phyloP scores from a whole-genome alignment of 2,797 vertebrate species.

The Poeciliopsis presidionis region DNA sequence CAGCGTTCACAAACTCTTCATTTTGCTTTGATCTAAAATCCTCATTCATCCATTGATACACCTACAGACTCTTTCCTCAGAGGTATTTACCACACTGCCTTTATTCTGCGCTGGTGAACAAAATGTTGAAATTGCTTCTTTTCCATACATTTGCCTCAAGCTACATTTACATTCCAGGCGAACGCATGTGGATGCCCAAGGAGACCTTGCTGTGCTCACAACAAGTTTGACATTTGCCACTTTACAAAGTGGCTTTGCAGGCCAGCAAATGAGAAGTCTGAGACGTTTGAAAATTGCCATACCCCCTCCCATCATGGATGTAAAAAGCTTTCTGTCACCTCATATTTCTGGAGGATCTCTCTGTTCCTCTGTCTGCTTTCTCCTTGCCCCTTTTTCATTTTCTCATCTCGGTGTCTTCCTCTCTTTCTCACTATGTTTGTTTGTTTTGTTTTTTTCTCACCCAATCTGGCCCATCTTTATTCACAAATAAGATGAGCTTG shows the following conservation, averaged over 20 bases:
- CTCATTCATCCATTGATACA: neutral
- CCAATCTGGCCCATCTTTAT: conserved; percentile 26
- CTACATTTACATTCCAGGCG: conserved; percentile 67
- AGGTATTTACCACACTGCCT: conserved; percentile 8
- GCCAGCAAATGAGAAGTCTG: conserved; percentile 69
- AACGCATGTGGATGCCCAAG: conserved; percentile 54
- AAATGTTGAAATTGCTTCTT: conserved; percentile 31
- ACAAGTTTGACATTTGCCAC: conserved; percentile 74
- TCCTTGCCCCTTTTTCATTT: conserved; percentile 5
- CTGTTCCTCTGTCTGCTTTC: conserved; percentile 19
- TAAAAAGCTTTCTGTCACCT: conserved; percentile 75
- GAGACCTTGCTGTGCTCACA: conserved; percentile 74
- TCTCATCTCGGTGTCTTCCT: conserved; percentile 1
- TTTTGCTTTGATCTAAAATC: neutral
- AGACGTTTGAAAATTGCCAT: conserved; percentile 75
- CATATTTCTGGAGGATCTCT: conserved; percentile 68
- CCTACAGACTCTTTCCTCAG: neutral
- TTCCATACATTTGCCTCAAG: conserved; percentile 18
- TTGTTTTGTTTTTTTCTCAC: conserved; percentile 3
- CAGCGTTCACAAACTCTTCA: neutral
- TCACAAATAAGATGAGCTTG: conserved; percentile 38
- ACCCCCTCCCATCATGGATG: conserved; percentile 53
- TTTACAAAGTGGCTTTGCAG: conserved; percentile 67
- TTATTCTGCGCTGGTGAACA: conserved; percentile 37
- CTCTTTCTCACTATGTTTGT: neutral